A percentile compares a stretch with the other conserved stretches of the same genome.
phyloP scores from a whole-genome alignment of 2,797 vertebrate species.

The Melanotaenia boesemani region DNA sequence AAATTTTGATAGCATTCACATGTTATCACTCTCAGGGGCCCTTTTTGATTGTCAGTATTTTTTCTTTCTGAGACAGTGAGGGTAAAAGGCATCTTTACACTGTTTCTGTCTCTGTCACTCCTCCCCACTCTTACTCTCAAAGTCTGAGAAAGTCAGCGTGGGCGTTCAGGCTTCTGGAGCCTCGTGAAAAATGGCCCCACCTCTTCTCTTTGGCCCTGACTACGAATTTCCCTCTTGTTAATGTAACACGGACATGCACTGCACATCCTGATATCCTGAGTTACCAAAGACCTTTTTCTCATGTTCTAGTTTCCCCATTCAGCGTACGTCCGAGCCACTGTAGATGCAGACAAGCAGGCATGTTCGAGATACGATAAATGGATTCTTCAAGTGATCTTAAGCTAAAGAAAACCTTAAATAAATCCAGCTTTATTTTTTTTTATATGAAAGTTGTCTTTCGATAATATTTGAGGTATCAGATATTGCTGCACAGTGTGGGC shows the following conservation, averaged over 20 bases:
- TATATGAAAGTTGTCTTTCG: background rate
- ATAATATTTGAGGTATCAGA: background rate
- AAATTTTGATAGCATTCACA: constrained; percentile 34
- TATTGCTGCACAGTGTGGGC: background rate
- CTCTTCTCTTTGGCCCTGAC: constrained; percentile 46
- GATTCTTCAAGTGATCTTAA: background rate
- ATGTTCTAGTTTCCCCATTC: constrained; percentile 11
- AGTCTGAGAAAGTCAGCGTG: constrained; percentile 72
- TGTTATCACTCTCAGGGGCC: constrained; percentile 23
- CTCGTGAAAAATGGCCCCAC: constrained; percentile 59
- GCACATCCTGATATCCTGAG: constrained; percentile 36
- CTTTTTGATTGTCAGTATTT: constrained; percentile 21
- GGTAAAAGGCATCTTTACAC: constrained; percentile 48
- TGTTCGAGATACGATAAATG: background rate
- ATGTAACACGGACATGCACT: constrained; percentile 30
- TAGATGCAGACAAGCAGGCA: background rate
- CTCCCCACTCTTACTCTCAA: constrained; percentile 11
- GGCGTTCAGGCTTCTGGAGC: constrained; percentile 66
- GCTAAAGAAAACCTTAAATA: background rate
- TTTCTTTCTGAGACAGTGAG: constrained; percentile 37
- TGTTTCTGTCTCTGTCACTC: constrained; percentile 18
- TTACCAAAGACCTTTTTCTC: constrained; percentile 17
- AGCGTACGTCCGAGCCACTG: background rate
- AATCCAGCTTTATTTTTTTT: too few species aligned
- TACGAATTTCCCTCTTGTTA: constrained; percentile 46